Base-by-base conservation (phyloP, 2,888 invertebrate genomes). In the Nomada ferruginata region DNA sequence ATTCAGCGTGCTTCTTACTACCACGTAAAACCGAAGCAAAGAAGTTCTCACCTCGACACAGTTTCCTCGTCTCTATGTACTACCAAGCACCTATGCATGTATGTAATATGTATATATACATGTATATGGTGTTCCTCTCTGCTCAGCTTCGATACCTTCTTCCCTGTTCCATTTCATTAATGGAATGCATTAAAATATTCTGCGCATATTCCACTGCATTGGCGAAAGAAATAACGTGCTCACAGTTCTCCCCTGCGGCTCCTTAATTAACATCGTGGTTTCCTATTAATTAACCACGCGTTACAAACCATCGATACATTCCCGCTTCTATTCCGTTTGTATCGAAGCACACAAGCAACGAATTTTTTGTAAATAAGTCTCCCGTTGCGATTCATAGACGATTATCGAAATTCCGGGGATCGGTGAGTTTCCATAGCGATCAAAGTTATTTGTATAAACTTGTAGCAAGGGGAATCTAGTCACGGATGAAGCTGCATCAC, bases 111-210 rank as follows among this genome's bases (percentile, higher is more conserved):
- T 29, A 29, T 29, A 1, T n/a, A 2, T 26, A 7, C 15, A 23
- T 20, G 2, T 36, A 53, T 36, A 55, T 36, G 61, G 44, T 52
- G 57, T 42, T 68, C 60, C 66, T 26, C 44, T 26, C 55, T 20
- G n/a, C 11, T 2, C 36, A 42, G 53, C 11, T 15, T 18, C 52
- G 70, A 65, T 29, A 47, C 52, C 55, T 65, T 76, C 55, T n/a
- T 68, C 13, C 52, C 57, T 15, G 2, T 68, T 68, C 68, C 61
- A 72, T 73, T 73, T 72, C 73, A 66, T 78, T 78, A 78, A 66
- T 66, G 78, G 61, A 72, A 80, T 77, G 60, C 47, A 78, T 78
- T 76, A 76, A 76, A 78, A 75, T 66, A 53, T 78, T 18, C 61
- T 10, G n/a, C 10, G 61, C 44, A 61, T 55, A 61, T 76, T 63